Evolutionary conservation across 2,797 vertebrate species (phyloP).

Genomic region (Falco columbarius): DNA sequence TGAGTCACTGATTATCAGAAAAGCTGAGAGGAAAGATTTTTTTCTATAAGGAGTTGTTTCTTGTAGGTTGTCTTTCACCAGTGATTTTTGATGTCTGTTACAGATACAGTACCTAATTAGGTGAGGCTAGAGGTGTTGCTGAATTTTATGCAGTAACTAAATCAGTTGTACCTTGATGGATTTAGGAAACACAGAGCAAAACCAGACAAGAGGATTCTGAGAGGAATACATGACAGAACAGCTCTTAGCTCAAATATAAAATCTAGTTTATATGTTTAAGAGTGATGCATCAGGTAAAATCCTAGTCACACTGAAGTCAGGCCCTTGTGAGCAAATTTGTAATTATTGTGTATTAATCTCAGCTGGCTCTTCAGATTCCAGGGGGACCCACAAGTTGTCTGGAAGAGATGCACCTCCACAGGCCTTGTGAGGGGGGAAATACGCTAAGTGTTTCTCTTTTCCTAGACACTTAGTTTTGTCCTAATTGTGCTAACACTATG

Average conservation of each 20-base stretch:
- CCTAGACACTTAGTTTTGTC: not conserved
- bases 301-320: not conserved
- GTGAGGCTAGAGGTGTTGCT: not conserved
- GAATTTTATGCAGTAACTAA: not conserved
- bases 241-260: not conserved
- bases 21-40: not conserved
- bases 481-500: constrained; percentile 21
- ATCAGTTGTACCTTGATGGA: not conserved
- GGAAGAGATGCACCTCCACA: not conserved
- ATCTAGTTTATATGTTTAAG: not conserved
- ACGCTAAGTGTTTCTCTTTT: constrained; percentile 12
- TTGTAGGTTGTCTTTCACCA: not conserved
- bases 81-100: not conserved
- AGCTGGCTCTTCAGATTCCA: not conserved
- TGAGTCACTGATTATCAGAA: not conserved
- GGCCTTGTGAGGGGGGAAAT: not conserved
- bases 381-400: not conserved
- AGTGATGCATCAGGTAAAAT: not conserved
- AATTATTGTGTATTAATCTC: not conserved
- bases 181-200: not conserved
- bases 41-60: not conserved
- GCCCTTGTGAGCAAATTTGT: not conserved
- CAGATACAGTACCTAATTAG: not conserved
- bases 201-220: not conserved
- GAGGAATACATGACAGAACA: not conserved